A percentile compares a stretch with the other conserved stretches of the same genome.
Evolutionary conservation across 2,113 vertebrate species (phyloP).

Genomic region (Lophotis ruficrista): DNA sequence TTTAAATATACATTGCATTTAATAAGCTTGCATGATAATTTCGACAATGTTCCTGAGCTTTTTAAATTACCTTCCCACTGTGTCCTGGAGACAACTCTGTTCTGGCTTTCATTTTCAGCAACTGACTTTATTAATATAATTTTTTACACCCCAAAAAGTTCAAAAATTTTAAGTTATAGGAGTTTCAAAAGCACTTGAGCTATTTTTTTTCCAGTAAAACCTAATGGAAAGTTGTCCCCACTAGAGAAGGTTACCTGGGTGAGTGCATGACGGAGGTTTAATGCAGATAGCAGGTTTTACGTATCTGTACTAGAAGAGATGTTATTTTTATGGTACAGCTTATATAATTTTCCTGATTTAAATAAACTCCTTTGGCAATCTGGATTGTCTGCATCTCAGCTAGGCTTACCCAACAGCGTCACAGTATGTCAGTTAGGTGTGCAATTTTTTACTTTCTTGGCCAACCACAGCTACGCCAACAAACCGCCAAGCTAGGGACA

Average conservation of each 20-base stretch:
- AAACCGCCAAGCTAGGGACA: background rate
- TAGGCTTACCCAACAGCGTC: background rate
- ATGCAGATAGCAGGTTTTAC: background rate
- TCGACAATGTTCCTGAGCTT: constrained; percentile 77
- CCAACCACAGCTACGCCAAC: background rate
- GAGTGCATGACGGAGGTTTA: background rate
- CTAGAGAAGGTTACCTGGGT: background rate
- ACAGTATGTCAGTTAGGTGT: background rate
- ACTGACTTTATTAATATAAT: constrained; percentile 58
- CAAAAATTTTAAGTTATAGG: constrained; percentile 12
- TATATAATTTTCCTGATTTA: background rate
- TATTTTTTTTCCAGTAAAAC: background rate
- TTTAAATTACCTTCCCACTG: constrained; percentile 78
- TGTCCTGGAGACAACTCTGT: constrained; percentile 73
- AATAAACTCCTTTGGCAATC: background rate
- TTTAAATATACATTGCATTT: constrained; percentile 91
- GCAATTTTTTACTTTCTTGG: background rate
- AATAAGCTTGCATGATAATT: constrained; percentile 85
- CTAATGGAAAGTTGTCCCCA: background rate
- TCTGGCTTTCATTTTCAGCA: constrained; percentile 61
- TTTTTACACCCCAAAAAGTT: constrained; percentile 1
- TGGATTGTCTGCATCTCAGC: background rate
- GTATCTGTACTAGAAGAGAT: background rate
- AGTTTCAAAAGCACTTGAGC: background rate
- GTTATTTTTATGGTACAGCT: background rate